Conservation (phyloP, 2,113 vertebrate species). For the Cervus canadensis region DNA sequence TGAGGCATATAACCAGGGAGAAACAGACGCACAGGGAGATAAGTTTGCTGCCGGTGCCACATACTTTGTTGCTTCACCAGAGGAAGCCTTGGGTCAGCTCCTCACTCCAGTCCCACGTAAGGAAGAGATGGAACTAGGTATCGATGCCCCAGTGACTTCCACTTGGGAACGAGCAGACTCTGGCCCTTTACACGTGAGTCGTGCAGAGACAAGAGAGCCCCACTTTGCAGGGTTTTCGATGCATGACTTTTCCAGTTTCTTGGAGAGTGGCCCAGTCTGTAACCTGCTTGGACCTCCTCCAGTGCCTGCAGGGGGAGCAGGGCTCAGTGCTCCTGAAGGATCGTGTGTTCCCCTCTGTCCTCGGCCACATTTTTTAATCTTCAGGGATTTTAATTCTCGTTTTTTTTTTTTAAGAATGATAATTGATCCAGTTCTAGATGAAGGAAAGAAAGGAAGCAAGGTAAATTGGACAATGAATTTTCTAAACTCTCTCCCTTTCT, state of each 20-base stretch:
- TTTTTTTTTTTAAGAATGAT: neutral
- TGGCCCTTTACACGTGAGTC: neutral
- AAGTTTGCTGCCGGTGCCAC: neutral
- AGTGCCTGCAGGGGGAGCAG: neutral
- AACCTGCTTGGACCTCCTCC: fast-evolving
- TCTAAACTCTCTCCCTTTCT: neutral
- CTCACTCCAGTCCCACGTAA: neutral
- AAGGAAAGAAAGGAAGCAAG: constrained; percentile 5
- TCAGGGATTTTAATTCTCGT: neutral
- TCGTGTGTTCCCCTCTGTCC: neutral
- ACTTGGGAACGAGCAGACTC: neutral
- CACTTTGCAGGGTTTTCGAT: neutral
- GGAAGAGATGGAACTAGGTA: neutral
- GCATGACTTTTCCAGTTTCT: neutral
- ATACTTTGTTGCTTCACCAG: neutral
- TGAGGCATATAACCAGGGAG: neutral
- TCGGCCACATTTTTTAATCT: neutral
- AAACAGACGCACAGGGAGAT: neutral
- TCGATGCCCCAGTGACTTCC: neutral
- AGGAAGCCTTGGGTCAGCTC: neutral
- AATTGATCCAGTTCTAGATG: neutral
- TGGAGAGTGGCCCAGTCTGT: too few relatives aligned
- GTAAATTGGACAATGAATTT: neutral
- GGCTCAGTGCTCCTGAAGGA: fast-evolving
- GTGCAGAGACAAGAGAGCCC: neutral